phyloP scores from a whole-genome alignment of 2,113 vertebrate species.

The Lophius piscatorius region DNA sequence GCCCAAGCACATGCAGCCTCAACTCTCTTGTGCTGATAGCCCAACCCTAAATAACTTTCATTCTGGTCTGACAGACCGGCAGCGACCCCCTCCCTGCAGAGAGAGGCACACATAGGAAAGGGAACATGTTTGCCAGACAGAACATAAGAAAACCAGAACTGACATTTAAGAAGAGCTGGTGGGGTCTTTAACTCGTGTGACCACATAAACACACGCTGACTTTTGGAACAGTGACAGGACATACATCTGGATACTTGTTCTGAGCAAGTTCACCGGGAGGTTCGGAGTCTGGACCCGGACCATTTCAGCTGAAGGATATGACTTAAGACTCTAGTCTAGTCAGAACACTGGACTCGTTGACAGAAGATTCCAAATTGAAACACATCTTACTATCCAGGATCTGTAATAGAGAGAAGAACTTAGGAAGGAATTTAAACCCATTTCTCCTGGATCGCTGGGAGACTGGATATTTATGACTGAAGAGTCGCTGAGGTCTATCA shows the following conservation, averaged over 20 bases:
- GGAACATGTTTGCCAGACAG: slow-evolving; percentile 8
- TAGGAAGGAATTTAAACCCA: neutral
- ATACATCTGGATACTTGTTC: neutral
- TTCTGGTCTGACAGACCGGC: slow-evolving; percentile 39
- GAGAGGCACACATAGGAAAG: slow-evolving; percentile 30
- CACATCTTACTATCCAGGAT: too few relatives aligned
- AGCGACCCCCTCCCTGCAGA: slow-evolving; percentile 7
- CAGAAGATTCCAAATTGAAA: too few relatives aligned
- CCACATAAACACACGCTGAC: slow-evolving; percentile 10
- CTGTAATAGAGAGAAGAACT: neutral
- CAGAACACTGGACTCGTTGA: too few relatives aligned
- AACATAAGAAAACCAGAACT: slow-evolving; percentile 27
- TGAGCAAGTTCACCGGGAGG: neutral
- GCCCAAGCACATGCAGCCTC: slow-evolving; percentile 45
- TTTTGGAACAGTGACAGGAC: neutral
- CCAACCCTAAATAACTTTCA: slow-evolving; percentile 76
- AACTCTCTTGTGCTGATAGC: slow-evolving; percentile 36
- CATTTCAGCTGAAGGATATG: neutral
- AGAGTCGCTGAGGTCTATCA: slow-evolving; percentile 22
- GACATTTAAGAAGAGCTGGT: slow-evolving; percentile 15
- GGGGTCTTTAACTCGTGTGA: too few relatives aligned
- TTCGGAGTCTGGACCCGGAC: neutral
- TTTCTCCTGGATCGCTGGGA: slow-evolving; percentile 10
- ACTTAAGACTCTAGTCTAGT: too few relatives aligned
- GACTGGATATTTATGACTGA: slow-evolving; percentile 13